phyloP scores from a whole-genome alignment of 2,797 vertebrate genomes.

The Masticophis lateralis region DNA sequence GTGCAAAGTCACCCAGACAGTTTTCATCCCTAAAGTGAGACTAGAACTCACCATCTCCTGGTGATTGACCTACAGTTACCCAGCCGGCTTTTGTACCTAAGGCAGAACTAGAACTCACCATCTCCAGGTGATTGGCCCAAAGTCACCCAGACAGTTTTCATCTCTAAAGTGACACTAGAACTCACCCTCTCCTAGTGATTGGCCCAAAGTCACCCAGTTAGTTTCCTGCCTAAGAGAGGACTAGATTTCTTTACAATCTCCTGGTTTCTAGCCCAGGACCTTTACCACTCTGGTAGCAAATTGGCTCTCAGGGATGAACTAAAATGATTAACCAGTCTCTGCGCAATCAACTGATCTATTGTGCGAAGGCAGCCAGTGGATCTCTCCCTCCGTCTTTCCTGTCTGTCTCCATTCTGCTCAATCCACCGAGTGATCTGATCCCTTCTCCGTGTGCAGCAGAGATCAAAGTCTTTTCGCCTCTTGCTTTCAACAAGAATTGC shows the following conservation, averaged over 20 bases:
- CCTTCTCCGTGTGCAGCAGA: neutral
- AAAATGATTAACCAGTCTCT: neutral
- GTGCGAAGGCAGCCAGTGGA: neutral
- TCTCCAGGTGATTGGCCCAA: too few relatives aligned
- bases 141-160: neutral
- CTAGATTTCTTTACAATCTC: neutral
- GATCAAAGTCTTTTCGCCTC: neutral
- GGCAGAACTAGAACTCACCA: too few relatives aligned
- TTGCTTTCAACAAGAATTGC: neutral
- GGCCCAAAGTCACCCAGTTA: neutral
- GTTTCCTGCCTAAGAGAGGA: neutral
- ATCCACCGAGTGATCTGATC: neutral
- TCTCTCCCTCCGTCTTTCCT: neutral
- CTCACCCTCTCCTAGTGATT: neutral
- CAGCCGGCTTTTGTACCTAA: neutral
- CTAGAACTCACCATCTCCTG: too few relatives aligned
- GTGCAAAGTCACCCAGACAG: neutral
- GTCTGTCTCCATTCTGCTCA: too few relatives aligned
- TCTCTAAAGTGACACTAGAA: too few relatives aligned
- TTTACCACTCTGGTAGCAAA: too few relatives aligned
- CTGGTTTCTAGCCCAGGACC: neutral
- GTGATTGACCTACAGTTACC: neutral
- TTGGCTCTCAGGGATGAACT: neutral
- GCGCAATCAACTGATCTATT: neutral
- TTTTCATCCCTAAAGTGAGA: rapidly evolving